phyloP scores from a whole-genome alignment of 2,888 invertebrate genomes.

The Linnaemya vulpina region DNA sequence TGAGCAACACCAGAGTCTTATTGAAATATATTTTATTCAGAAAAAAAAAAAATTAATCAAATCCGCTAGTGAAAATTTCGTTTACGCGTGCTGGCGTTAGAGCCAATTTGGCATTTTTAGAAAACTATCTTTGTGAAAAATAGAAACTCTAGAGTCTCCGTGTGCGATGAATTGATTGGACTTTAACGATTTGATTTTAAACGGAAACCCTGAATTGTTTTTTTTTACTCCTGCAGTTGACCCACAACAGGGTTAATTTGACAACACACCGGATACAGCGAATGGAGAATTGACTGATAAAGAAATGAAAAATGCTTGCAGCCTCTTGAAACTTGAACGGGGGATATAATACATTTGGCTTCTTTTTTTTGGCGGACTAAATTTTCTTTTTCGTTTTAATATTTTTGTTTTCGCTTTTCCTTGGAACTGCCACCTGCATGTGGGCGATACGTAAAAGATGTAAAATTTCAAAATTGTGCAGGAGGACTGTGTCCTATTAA shows the following conservation, averaged over 20 bases:
- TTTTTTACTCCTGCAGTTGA: conserved; percentile 11
- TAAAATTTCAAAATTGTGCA: conserved; percentile 25
- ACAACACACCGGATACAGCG: conserved; percentile 38
- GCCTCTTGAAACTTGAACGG: conserved; percentile 34
- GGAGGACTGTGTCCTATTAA: background rate
- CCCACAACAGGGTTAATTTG: conserved; percentile 54
- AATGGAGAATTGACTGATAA: conserved; percentile 62
- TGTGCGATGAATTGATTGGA: background rate
- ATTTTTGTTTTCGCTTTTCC: background rate
- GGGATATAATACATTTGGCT: background rate
- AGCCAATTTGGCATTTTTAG: no score
- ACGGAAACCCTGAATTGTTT: conserved; percentile 14
- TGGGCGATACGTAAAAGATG: conserved; percentile 4
- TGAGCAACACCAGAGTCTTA: no score
- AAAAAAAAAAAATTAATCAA: no score
- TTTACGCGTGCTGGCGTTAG: no score
- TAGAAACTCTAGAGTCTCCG: no score
- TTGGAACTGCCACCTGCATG: background rate
- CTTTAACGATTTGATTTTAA: background rate
- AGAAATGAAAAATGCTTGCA: conserved; percentile 54
- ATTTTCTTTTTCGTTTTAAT: conserved; percentile 15
- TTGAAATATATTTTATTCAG: no score
- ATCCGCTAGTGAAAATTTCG: no score
- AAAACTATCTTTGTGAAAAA: no score
- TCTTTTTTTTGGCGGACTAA: background rate